Evolutionary conservation across 2,888 invertebrate species (phyloP).

Genomic region (Lasius platythorax): DNA sequence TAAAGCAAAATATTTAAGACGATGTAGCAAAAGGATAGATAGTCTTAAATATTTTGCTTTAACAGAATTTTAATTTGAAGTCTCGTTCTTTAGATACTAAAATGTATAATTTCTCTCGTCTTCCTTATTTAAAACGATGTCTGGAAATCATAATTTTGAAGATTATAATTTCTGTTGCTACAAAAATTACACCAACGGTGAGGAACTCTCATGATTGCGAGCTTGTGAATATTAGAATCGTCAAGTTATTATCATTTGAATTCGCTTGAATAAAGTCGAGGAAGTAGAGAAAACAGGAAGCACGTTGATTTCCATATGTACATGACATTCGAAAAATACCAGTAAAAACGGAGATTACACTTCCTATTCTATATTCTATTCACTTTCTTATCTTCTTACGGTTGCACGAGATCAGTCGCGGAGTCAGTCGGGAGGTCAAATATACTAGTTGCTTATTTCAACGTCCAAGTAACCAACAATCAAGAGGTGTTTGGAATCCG

Average conservation of each 20-base stretch:
- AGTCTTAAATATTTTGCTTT: neutral
- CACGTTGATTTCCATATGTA: neutral
- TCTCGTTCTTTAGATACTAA: neutral
- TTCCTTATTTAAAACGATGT: neutral
- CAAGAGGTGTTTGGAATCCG: conserved; percentile 15
- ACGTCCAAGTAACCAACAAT: conserved; percentile 40
- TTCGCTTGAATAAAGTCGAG: neutral
- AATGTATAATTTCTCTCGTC: neutral
- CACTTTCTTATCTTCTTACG: conserved; percentile 32
- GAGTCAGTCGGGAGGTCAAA: conserved; percentile 65
- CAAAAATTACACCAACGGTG: neutral
- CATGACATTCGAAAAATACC: conserved; percentile 34
- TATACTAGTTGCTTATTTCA: conserved; percentile 42
- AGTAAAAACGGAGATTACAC: conserved; percentile 30
- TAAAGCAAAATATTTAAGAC: neutral
- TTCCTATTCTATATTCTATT: neutral
- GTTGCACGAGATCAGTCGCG: conserved; percentile 50
- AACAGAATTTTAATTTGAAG: neutral
- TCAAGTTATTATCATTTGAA: neutral
- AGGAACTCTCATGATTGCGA: neutral
- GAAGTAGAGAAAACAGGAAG: conserved; percentile 21
- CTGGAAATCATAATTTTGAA: neutral
- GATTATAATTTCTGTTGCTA: neutral
- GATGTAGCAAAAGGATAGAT: neutral
- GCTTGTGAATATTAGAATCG: neutral